These are phyloP conservation scores for Aromia moschata DNA, from an alignment of 2,888 invertebrate genomes.

Conservation along the genomic window DNA sequence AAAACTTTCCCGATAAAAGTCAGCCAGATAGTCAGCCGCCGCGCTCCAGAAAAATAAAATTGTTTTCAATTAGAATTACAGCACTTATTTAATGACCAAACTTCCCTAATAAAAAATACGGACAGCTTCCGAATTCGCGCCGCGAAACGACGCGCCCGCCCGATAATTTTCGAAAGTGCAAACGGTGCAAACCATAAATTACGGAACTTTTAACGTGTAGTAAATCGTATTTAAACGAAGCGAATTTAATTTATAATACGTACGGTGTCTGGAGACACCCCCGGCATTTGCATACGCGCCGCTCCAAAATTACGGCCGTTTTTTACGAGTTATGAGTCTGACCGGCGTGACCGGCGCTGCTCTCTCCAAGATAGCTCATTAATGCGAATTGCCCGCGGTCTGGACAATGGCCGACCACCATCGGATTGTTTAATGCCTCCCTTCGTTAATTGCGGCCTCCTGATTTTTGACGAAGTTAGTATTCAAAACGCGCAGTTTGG, in stretches of 20 bases:
- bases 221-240: conserved; percentile 42
- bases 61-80: not conserved
- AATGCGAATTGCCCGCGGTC: conserved; percentile 38
- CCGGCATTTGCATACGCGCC: conserved; percentile 1
- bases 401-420: too few relatives aligned
- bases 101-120: not conserved
- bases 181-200: conserved; percentile 28
- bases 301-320: conserved; percentile 34
- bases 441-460: too few relatives aligned
- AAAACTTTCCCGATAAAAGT: not conserved
- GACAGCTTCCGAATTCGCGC: not conserved
- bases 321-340: conserved; percentile 40
- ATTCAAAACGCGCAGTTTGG: too few relatives aligned
- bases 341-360: conserved; percentile 38
- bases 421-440: too few relatives aligned
- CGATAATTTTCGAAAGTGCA: conserved; percentile 4
- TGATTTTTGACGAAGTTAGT: too few relatives aligned
- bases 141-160: not conserved
- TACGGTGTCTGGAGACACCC: not conserved
- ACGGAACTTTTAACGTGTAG: conserved; percentile 35
- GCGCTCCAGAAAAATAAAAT: not conserved
- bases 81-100: conserved; percentile 2
- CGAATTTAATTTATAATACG: conserved; percentile 41
- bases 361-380: conserved; percentile 39
- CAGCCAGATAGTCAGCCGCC: not conserved